Percentiles rank a stretch among this genome's conserved stretches.
These are phyloP conservation scores for Rana temporaria DNA, from an alignment of 2,113 vertebrate species.

Conservation along the genomic window DNA sequence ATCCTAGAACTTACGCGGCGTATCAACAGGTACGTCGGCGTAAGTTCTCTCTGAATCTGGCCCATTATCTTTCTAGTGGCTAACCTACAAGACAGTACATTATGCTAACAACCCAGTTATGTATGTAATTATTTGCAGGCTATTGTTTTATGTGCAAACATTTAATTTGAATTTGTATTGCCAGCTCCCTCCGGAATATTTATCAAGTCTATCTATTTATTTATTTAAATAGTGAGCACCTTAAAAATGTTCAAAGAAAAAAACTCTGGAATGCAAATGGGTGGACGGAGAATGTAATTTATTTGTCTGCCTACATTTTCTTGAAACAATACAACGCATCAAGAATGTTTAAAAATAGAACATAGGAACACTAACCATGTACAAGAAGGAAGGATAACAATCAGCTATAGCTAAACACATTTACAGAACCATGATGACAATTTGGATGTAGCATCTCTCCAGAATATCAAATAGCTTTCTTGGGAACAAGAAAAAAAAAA, in stretches of 20 bases:
- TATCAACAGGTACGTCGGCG: no score
- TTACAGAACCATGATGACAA: slow-evolving; percentile 30
- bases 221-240: neutral
- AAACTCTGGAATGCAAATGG: neutral
- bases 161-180: neutral
- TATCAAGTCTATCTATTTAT: neutral
- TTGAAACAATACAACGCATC: slow-evolving; percentile 15
- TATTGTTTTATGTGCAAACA: neutral
- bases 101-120: neutral
- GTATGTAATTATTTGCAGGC: neutral
- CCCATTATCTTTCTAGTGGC: no score
- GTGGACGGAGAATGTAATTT: neutral
- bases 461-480: slow-evolving; percentile 32
- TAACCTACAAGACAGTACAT: no score
- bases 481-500: neutral
- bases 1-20: no score
- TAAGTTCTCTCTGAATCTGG: no score
- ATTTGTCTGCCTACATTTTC: slow-evolving; percentile 5
- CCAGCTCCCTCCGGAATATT: neutral
- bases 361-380: slow-evolving; percentile 1
- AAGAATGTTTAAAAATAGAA: slow-evolving; percentile 29
- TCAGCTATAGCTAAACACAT: slow-evolving; percentile 23
- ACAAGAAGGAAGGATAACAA: slow-evolving; percentile 12
- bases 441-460: slow-evolving; percentile 15
- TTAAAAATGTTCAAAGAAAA: neutral